Evolutionary conservation across 2,113 vertebrate species (phyloP).

Genomic region (Dipodomys merriami): DNA sequence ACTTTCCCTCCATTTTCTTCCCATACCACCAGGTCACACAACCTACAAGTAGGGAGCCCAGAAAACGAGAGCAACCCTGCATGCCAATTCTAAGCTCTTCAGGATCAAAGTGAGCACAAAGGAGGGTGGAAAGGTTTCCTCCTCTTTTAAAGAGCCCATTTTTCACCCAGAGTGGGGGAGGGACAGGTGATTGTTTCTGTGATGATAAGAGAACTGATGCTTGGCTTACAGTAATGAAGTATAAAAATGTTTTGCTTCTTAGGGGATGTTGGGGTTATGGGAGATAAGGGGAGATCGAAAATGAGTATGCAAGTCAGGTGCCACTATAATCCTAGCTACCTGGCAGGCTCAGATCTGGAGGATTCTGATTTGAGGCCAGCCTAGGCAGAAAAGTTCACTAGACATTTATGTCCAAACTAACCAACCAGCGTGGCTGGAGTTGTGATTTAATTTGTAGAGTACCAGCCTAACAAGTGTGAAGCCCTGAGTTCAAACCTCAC

Average conservation of each 20-base stretch:
- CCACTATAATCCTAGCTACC: too few relatives aligned
- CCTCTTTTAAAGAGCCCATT: slow-evolving; percentile 32
- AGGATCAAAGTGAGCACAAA: slow-evolving; percentile 80
- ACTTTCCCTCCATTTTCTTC: slow-evolving; percentile 36
- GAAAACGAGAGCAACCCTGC: slow-evolving; percentile 70
- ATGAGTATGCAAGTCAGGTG: not conserved
- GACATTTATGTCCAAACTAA: too few relatives aligned
- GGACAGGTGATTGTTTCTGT: not conserved
- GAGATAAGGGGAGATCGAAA: slow-evolving; percentile 18
- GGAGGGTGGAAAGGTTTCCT: slow-evolving; percentile 8
- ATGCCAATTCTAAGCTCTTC: slow-evolving; percentile 80
- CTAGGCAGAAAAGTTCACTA: too few relatives aligned
- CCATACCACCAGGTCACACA: slow-evolving; percentile 58
- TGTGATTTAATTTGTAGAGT: not conserved
- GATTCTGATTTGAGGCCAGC: too few relatives aligned
- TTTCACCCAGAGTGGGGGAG: slow-evolving; percentile 6
- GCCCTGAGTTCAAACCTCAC: too few relatives aligned
- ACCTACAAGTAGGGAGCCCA: slow-evolving; percentile 71
- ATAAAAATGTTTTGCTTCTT: slow-evolving; percentile 9
- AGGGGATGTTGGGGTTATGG: slow-evolving; percentile 9
- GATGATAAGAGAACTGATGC: not conserved
- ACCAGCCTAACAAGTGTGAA: too few relatives aligned
- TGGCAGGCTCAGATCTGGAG: too few relatives aligned
- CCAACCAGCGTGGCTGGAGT: not conserved
- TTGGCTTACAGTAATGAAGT: slow-evolving; percentile 40